Conservation (phyloP, 1,140 invertebrate genomes). For the Trichonephila clavata region DNA sequence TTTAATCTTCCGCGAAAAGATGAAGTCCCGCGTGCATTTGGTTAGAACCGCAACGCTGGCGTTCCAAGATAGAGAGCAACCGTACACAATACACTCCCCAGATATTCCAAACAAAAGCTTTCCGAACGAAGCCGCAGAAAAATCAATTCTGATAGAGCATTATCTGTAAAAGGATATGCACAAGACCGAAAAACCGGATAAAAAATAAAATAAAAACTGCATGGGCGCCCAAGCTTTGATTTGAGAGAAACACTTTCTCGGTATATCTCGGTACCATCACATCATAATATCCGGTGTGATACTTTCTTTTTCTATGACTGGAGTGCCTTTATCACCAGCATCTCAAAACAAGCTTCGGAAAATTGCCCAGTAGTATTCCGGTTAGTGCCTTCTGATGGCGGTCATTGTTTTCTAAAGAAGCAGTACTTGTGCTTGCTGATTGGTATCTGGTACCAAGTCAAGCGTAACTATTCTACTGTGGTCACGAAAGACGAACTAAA, state of each 20-base stretch:
- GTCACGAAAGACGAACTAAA: conserved; percentile 23
- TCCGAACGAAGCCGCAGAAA: background rate
- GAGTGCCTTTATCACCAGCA: conserved; percentile 13
- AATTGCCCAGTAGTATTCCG: conserved; percentile 37
- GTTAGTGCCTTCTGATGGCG: conserved; percentile 23
- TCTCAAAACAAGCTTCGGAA: conserved; percentile 43
- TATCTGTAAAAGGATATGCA: conserved; percentile 35
- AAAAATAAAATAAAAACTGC: conserved; percentile 56
- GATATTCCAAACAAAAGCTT: background rate
- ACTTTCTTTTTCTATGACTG: conserved; percentile 32
- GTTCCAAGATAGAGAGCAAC: too few relatives aligned
- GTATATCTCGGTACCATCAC: conserved; percentile 53
- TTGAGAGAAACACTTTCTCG: background rate
- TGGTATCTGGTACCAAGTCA: conserved; percentile 42
- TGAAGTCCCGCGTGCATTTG: too few relatives aligned
- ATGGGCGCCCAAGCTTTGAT: conserved; percentile 20
- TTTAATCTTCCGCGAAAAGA: too few relatives aligned
- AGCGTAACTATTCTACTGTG: background rate
- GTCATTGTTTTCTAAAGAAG: conserved; percentile 53
- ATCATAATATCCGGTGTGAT: conserved; percentile 58
- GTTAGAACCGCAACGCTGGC: too few relatives aligned
- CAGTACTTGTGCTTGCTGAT: conserved; percentile 29
- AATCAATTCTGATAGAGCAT: conserved; percentile 23
- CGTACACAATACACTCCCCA: background rate
- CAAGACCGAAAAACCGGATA: conserved; percentile 24